A percentile compares a stretch with the other conserved stretches of the same genome.
Conservation (phyloP, 1,140 invertebrate genomes). For the Lepidurus couesii region DNA sequence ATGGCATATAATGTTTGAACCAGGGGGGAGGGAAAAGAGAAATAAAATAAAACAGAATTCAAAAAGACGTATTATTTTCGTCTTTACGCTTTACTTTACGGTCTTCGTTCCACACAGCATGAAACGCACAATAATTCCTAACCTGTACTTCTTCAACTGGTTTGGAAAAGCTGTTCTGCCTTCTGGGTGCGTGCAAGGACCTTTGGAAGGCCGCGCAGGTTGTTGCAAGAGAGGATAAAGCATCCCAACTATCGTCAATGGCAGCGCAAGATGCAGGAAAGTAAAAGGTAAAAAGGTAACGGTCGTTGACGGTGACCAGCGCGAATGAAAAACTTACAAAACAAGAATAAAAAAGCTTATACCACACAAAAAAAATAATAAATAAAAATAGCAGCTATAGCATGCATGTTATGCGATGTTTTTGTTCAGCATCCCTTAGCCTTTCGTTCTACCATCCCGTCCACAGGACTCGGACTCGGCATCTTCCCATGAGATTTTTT, state of each 20-base stretch:
- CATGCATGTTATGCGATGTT: too few relatives aligned
- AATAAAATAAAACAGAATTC: neutral
- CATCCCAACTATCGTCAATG: neutral
- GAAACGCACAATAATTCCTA: neutral
- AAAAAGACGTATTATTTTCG: neutral
- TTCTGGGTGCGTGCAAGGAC: neutral
- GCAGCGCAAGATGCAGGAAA: neutral
- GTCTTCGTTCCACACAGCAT: neutral
- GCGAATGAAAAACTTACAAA: too few relatives aligned
- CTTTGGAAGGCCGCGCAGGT: constrained; percentile 7
- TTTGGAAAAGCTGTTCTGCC: neutral
- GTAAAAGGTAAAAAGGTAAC: neutral
- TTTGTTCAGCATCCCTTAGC: too few relatives aligned
- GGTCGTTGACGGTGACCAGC: too few relatives aligned
- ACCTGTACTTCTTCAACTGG: neutral
- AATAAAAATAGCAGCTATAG: too few relatives aligned
- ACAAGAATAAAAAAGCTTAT: too few relatives aligned
- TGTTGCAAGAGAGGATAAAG: neutral
- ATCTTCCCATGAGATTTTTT: neutral
- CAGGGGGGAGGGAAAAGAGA: too few relatives aligned
- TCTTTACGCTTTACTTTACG: neutral
- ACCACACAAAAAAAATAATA: too few relatives aligned
- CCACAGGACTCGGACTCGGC: neutral
- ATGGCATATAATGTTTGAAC: too few relatives aligned
- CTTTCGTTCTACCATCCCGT: too few relatives aligned